Evolutionary conservation across 2,888 invertebrate genomes (phyloP).

Genomic region (Caenorhabditis sp.): DNA sequence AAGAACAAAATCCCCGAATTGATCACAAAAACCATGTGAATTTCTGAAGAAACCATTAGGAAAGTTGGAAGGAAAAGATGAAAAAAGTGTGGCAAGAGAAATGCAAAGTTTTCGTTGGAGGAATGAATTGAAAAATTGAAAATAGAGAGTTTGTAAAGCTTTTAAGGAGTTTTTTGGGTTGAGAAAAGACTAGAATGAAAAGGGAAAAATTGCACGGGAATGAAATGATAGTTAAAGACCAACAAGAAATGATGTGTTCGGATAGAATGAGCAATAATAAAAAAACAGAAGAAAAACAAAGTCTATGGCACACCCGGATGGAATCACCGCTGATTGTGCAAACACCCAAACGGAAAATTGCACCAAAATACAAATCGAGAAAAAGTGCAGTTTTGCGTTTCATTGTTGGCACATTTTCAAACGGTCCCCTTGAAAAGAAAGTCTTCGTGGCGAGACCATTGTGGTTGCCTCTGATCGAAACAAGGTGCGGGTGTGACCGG

Average conservation of each 20-base stretch:
- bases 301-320: too few species aligned
- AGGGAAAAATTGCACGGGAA: slow-evolving; percentile 1
- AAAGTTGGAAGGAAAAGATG: slow-evolving; percentile 9
- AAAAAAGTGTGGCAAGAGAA: slow-evolving; percentile 10
- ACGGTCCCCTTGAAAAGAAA: too few species aligned
- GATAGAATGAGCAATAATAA: neutral
- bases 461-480: too few species aligned
- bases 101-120: neutral
- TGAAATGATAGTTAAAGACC: neutral
- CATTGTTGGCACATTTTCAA: too few species aligned
- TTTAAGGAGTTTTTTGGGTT: neutral
- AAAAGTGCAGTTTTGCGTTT: too few species aligned
- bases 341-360: too few species aligned
- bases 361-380: too few species aligned
- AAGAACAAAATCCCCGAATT: neutral
- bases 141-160: neutral
- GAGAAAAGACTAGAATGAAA: slow-evolving; percentile 1
- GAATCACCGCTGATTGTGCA: too few species aligned
- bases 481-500: too few species aligned
- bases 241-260: neutral
- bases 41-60: slow-evolving; percentile 13
- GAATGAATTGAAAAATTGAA: slow-evolving; percentile 6
- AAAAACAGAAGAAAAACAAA: slow-evolving; percentile 3
- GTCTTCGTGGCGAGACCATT: too few species aligned
- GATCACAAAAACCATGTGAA: slow-evolving; percentile 5